Percentiles rank a stretch among this genome's conserved stretches.
Evolutionary conservation across 2,113 vertebrate genomes (phyloP).

Genomic region (Donacobius atricapilla): DNA sequence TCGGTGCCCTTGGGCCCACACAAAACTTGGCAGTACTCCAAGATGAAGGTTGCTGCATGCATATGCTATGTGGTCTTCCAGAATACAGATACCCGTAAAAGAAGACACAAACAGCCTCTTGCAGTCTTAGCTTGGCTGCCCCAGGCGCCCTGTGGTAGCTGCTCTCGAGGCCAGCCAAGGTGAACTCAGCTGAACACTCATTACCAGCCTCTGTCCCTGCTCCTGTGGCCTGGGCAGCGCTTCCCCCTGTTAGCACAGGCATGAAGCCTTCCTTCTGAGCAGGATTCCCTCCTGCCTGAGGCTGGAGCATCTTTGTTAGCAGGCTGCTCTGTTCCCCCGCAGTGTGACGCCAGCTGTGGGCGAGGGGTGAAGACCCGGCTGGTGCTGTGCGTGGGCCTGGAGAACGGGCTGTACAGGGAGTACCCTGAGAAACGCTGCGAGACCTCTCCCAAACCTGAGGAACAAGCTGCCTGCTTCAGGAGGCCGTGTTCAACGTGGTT

Average conservation of each 20-base stretch:
- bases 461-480: constrained; percentile 76
- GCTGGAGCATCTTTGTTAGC: background rate
- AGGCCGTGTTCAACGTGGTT: constrained; percentile 83
- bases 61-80: background rate
- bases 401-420: constrained; percentile 76
- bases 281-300: background rate
- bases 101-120: background rate
- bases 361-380: constrained; percentile 73
- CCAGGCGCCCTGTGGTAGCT: background rate
- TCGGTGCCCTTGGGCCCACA: background rate
- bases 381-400: constrained; percentile 79
- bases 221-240: background rate
- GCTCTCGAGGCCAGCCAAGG: background rate
- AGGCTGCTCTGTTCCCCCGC: background rate
- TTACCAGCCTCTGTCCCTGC: background rate
- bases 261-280: background rate
- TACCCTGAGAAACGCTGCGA: constrained; percentile 73
- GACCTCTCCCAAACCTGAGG: constrained; percentile 65
- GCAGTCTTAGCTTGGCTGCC: background rate
- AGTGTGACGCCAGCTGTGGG: constrained; percentile 82
- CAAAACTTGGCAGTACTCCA: background rate
- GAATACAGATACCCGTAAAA: background rate
- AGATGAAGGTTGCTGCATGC: background rate
- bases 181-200: background rate
- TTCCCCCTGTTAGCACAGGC: background rate